These are phyloP conservation scores for Galeopsomyia nigrocyanea DNA, from an alignment of 2,888 invertebrate genomes.

Conservation along the genomic window DNA sequence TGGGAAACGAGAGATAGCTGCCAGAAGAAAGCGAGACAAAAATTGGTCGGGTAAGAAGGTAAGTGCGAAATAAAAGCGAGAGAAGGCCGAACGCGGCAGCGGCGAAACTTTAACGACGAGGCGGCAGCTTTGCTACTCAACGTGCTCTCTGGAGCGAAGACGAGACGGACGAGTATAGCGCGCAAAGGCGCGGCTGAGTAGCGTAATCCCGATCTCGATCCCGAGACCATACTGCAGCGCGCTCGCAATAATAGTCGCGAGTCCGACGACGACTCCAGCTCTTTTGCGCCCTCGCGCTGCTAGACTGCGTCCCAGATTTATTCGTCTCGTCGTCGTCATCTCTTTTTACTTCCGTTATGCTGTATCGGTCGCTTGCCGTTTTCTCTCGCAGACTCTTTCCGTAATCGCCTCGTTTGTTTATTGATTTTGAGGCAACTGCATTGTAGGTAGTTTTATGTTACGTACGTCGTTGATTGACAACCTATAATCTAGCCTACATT, in stretches of 20 bases:
- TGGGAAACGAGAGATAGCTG: background rate
- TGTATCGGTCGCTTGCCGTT: background rate
- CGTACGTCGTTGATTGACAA: too few species aligned
- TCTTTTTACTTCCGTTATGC: too few species aligned
- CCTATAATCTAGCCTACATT: too few species aligned
- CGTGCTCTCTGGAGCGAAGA: constrained; percentile 2
- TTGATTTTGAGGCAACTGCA: too few species aligned
- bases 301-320: too few species aligned
- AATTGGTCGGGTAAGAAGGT: constrained; percentile 23
- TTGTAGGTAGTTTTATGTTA: too few species aligned
- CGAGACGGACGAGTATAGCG: background rate
- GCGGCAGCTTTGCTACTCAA: background rate
- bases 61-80: constrained; percentile 39
- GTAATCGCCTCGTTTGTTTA: background rate
- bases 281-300: too few species aligned
- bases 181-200: constrained; percentile 17
- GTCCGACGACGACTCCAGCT: too few species aligned
- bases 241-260: too few species aligned
- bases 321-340: too few species aligned
- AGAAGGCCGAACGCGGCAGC: background rate
- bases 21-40: too few species aligned
- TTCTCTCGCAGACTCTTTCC: background rate
- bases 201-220: constrained; percentile 28
- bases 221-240: constrained; percentile 19
- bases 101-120: constrained; percentile 32